Conservation (phyloP, 2,888 invertebrate genomes). For the Crossocerus cetratus region DNA sequence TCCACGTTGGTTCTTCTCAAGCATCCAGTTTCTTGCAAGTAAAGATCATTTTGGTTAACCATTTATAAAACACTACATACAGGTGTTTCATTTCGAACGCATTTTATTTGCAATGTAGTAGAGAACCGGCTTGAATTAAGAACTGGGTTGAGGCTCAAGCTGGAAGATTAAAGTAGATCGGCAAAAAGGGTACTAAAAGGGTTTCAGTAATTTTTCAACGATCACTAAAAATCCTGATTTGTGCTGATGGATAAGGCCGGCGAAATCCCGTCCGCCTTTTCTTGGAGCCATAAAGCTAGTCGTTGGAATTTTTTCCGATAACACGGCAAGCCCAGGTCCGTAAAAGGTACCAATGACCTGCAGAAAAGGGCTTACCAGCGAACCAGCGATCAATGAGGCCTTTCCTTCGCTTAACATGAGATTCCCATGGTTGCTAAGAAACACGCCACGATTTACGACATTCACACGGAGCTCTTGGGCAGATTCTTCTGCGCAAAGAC, state of each 20-base stretch:
- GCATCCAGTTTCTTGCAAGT: too few relatives aligned
- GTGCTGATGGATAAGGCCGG: constrained; percentile 5
- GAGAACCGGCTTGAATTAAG: too few relatives aligned
- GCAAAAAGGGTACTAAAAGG: neutral
- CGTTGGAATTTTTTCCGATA: constrained; percentile 23
- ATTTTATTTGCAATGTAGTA: too few relatives aligned
- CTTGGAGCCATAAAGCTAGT: constrained; percentile 4
- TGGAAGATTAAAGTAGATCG: too few relatives aligned
- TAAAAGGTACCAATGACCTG: constrained; percentile 33
- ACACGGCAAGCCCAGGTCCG: constrained; percentile 15
- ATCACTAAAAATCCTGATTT: constrained; percentile 28
- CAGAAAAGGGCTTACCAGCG: constrained; percentile 24
- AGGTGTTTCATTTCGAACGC: too few relatives aligned
- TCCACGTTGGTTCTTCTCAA: too few relatives aligned
- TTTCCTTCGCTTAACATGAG: constrained; percentile 5
- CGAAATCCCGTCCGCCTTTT: neutral
- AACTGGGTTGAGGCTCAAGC: too few relatives aligned
- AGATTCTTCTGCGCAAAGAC: neutral
- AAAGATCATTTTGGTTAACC: too few relatives aligned
- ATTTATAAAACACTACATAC: too few relatives aligned
- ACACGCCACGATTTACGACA: neutral
- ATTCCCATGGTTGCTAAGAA: constrained; percentile 16
- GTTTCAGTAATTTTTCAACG: neutral
- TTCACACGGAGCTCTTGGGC: neutral
- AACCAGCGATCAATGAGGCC: constrained; percentile 26